These are phyloP conservation scores for Trichacis sp. DNA, from an alignment of 2,888 invertebrate genomes.

Conservation along the genomic window DNA sequence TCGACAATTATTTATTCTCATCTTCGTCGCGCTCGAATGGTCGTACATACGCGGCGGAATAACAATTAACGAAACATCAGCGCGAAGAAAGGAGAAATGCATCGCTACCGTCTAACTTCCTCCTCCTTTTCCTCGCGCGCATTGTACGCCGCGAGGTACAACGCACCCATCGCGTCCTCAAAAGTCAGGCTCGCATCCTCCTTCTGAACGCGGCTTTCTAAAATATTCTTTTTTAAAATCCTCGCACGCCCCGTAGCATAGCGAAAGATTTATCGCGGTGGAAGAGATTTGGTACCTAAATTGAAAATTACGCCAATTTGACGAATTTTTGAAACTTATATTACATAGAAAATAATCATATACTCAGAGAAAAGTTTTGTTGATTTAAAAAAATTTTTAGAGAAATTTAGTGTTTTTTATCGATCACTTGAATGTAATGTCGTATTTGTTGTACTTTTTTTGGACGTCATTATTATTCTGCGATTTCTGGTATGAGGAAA, in stretches of 20 bases:
- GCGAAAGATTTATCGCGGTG: constrained; percentile 28
- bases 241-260: constrained; percentile 25
- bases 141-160: constrained; percentile 32
- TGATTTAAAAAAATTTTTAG: too few species aligned
- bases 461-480: too few species aligned
- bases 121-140: constrained; percentile 21
- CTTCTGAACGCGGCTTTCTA: constrained; percentile 34
- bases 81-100: constrained; percentile 38
- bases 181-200: constrained; percentile 35
- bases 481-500: too few species aligned
- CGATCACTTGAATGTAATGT: too few species aligned
- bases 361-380: too few species aligned
- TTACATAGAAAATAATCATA: too few species aligned
- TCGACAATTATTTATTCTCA: too few species aligned
- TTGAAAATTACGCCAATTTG: too few species aligned
- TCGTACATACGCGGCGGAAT: constrained; percentile 35
- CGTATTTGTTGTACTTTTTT: too few species aligned
- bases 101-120: constrained; percentile 14
- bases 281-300: too few species aligned
- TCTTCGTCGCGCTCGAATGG: constrained; percentile 4
- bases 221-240: constrained; percentile 33
- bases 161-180: constrained; percentile 32
- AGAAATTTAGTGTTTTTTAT: too few species aligned
- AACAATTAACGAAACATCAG: constrained; percentile 42
- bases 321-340: too few species aligned